Evolutionary conservation across 2,888 invertebrate species (phyloP).

Genomic region (Eupelmus urozonus): DNA sequence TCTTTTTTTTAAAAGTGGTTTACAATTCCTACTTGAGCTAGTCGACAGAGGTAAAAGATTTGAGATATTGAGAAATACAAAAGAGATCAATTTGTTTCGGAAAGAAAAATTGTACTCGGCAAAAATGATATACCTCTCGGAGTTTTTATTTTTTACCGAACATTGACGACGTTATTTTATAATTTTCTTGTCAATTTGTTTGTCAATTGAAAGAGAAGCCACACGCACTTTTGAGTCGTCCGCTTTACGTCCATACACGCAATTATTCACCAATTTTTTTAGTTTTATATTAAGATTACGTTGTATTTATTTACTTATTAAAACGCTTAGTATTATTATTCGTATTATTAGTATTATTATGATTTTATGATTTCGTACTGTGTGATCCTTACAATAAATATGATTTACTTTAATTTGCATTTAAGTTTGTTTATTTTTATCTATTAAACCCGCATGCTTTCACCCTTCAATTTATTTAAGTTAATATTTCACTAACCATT

Average conservation of each 20-base stretch:
- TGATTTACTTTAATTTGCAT: constrained; percentile 48
- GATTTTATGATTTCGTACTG: constrained; percentile 59
- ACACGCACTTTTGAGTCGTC: neutral
- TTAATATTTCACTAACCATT: too few species aligned
- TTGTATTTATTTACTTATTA: constrained; percentile 39
- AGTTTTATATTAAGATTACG: constrained; percentile 5
- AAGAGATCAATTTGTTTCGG: neutral
- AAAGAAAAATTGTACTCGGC: neutral
- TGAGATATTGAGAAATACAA: constrained; percentile 2
- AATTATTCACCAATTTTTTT: constrained; percentile 6
- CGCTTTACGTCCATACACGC: constrained; percentile 2
- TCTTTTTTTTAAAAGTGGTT: constrained; percentile 66
- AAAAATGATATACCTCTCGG: constrained; percentile 5
- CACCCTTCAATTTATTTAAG: neutral
- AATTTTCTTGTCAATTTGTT: neutral
- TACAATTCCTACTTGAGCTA: constrained; percentile 70
- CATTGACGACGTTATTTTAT: neutral
- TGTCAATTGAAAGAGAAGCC: neutral
- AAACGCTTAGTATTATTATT: constrained; percentile 16
- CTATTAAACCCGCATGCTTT: neutral
- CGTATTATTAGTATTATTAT: constrained; percentile 35
- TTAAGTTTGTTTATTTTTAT: constrained; percentile 36
- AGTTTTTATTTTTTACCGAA: constrained; percentile 15
- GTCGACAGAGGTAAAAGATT: constrained; percentile 62
- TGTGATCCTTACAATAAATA: constrained; percentile 58